Evolutionary conservation across 2,797 vertebrate species (phyloP), one percentile per base, ranked within the genome.

Genomic region (Fistularia commersonii): DNA sequence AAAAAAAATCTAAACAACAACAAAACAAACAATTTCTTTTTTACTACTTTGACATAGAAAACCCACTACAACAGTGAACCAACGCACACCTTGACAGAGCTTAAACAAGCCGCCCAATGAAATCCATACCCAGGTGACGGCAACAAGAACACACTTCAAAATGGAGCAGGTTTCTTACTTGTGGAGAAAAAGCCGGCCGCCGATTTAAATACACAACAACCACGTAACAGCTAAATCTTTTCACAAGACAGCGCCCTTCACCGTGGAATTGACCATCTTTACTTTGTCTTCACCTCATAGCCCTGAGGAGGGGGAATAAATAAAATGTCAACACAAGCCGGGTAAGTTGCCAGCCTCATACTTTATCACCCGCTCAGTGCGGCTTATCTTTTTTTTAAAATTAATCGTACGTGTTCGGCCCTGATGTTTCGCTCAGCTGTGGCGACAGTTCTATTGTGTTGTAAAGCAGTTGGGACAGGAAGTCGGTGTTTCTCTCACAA

Each of bases 101-200:
- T 43, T 54, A 51, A 61, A 66, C 45, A 65, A 41, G 55, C 55
- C 56, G 41, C 51, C 7, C 42, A 47, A 61, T 38, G 31, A 10
- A 10, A 68, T 48, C 14, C 36, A 44, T 31, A 12, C 33, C 57
- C 67, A 65, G 54, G 57, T 57, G 55, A 64, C 0, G 31, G 54
- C 48, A 53, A 49, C 13, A 51, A 52, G 38, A 57, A 41, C 12
- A 23, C 50, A 42, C 50, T 54, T 39, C 51, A 61, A 49, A 11
- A 14, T 41, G 41, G 4, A 23, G 23, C 2, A 23, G 23, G 23
- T 23, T 2, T 23, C 23, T 23, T 23, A 23, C 23, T 2, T 23
- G 2, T 23, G 23, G 2, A 23, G 23, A 23, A 23, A 4, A 23
- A 23, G 23, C 2, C 23, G 4, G 23, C 23, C 23, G 4, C 23